Evolutionary conservation across 2,113 vertebrate genomes (phyloP).

Genomic region (Mustelus asterias): DNA sequence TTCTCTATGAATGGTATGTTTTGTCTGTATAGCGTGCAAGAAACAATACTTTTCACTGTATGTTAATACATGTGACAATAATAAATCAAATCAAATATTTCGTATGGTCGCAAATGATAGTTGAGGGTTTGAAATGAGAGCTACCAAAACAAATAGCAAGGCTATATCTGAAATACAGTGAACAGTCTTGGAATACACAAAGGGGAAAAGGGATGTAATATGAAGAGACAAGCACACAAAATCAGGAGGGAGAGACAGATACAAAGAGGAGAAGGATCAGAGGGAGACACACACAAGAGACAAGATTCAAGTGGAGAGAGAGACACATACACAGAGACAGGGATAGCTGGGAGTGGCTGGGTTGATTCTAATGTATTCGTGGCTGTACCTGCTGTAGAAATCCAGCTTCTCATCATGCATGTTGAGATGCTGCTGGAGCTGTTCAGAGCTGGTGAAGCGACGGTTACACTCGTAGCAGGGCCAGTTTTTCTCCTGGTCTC

Average conservation of each 20-base stretch:
- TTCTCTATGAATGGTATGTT: no score
- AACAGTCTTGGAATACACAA: background rate
- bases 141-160: background rate
- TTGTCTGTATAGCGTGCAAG: no score
- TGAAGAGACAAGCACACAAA: background rate
- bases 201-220: background rate
- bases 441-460: slow-evolving; percentile 92
- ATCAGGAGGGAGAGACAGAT: background rate
- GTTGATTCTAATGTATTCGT: background rate
- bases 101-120: no score
- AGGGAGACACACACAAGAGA: background rate
- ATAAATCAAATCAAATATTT: no score
- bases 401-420: slow-evolving; percentile 93
- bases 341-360: background rate
- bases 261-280: background rate
- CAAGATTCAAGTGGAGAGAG: no score
- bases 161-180: background rate
- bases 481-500: slow-evolving; percentile 97
- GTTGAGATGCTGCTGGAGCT: slow-evolving; percentile 94
- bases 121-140: background rate
- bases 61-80: no score
- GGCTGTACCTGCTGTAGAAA: slow-evolving; percentile 74
- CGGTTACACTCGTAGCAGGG: slow-evolving; percentile 93
- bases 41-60: no score
- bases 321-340: background rate